Base-by-base conservation (phyloP, 1,140 invertebrate genomes). In the Trichonephila clavipes region DNA sequence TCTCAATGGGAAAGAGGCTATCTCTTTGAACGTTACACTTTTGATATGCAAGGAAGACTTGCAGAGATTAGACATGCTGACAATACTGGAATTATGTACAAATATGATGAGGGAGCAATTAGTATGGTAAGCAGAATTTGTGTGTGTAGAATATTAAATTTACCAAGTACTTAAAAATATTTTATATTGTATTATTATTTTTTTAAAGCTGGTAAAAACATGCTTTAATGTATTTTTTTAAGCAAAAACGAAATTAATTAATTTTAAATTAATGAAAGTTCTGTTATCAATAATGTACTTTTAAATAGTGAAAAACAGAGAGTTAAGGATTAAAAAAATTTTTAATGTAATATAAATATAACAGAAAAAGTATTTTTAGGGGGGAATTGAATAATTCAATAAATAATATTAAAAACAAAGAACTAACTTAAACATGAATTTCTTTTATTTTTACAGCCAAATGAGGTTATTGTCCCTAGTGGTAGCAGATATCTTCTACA, bases 1-100 rank as follows among this genome's bases (percentile, higher is more conserved):
- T 97, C 98, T 94, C 97, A 97, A 21, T 99, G 98, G 98, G 97
- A 97, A 95, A 99, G 98, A 97, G 98, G 98, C 2, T 96, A 97
- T 0, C 97, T 98, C 8, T 97, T 97, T 95, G 97, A 99, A 95
- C 97, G 97, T 66, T 98, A 98, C 95, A 97, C 97, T 92, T 99
- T 99, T 95, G 98, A 99, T 95, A 96, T 97, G 0, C 97, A 98
- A 94, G 98, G 98, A 1, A 96, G 98, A 94, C 96, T 99, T 18
- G 97, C 97, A 14, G 97, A 98, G 96, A 97, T 98, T 51, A 97
- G 97, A 44, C 97, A 97, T 94, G 97, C 97, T 77, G 97, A 98
- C 96, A 97, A 98, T 64, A 95, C 95, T 16, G 97, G 97, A 14
- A 97, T 97, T 94, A 97, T 96, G 51, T 98, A 97, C 94, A 96